Evolutionary conservation across 1,140 invertebrate genomes (phyloP).

Genomic region (Zaprionus camerounensis): DNA sequence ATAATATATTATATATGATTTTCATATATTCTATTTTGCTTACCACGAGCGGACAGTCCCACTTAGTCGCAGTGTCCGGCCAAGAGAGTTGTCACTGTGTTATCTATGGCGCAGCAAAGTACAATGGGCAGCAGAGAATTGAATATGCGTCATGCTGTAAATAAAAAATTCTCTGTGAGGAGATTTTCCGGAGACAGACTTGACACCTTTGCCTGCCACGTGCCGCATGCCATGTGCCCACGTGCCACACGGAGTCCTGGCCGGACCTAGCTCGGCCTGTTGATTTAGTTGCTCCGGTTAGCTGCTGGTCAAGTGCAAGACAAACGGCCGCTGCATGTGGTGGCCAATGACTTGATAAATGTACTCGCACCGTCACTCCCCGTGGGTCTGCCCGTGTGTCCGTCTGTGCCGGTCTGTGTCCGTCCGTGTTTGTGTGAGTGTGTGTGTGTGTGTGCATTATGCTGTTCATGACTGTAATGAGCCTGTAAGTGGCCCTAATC

Average conservation of each 20-base stretch:
- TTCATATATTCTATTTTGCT: too few relatives aligned
- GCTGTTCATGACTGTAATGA: constrained; percentile 76
- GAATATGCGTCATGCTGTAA: constrained; percentile 1
- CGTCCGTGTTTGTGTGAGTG: neutral
- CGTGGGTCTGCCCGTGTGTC: neutral
- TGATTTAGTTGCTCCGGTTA: constrained; percentile 44
- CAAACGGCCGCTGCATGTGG: constrained; percentile 78
- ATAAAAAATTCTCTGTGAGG: neutral
- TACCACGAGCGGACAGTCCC: too few relatives aligned
- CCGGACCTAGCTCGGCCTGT: constrained; percentile 12
- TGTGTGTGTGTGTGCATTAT: constrained; percentile 46
- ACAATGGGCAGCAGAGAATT: neutral
- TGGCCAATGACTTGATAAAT: constrained; percentile 80
- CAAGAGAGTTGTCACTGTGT: too few relatives aligned
- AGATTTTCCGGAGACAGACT: neutral
- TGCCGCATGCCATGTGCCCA: neutral
- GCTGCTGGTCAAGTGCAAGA: constrained; percentile 74
- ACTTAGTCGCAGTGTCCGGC: too few relatives aligned
- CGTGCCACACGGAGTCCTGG: neutral
- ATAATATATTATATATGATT: too few relatives aligned
- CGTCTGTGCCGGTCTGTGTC: neutral
- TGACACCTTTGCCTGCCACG: neutral
- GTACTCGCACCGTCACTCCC: constrained; percentile 26
- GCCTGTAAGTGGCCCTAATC: constrained; percentile 81
- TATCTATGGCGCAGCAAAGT: neutral